These are phyloP conservation scores for Nematostella vectensis DNA, from an alignment of 92 coral and sea anemone species.

Conservation along the genomic window DNA sequence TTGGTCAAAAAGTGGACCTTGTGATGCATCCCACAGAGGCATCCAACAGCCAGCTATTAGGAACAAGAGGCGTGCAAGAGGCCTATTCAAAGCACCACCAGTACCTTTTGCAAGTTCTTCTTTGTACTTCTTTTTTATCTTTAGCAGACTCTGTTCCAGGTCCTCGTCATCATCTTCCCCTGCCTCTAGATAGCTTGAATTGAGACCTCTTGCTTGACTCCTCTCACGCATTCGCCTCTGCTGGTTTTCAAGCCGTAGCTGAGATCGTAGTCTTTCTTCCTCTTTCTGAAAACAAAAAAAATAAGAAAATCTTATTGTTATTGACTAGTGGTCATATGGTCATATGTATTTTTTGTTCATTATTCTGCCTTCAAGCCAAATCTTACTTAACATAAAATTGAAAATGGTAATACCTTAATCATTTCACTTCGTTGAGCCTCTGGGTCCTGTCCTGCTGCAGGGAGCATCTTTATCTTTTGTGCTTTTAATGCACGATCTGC, in stretches of 20 bases:
- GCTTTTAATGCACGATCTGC: slow-evolving; percentile 95
- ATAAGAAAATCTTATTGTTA: neutral
- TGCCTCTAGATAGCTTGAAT: slow-evolving; percentile 78
- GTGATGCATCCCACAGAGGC: too few relatives aligned
- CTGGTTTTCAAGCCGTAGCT: slow-evolving; percentile 89
- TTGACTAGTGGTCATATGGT: neutral
- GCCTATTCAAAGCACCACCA: too few relatives aligned
- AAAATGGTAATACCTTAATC: slow-evolving; percentile 63
- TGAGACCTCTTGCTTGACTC: slow-evolving; percentile 81
- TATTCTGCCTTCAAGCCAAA: too few relatives aligned
- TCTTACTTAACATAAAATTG: too few relatives aligned
- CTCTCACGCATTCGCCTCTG: slow-evolving; percentile 87
- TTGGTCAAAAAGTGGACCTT: too few relatives aligned
- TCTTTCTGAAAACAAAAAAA: slow-evolving; percentile 59
- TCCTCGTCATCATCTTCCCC: slow-evolving; percentile 94
- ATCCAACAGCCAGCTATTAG: too few relatives aligned
- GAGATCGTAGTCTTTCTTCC: slow-evolving; percentile 90
- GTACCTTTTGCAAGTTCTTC: slow-evolving; percentile 85
- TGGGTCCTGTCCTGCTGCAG: slow-evolving; percentile 91
- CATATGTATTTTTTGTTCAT: neutral
- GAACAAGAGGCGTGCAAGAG: too few relatives aligned
- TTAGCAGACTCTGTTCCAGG: slow-evolving; percentile 83
- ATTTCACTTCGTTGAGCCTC: slow-evolving; percentile 88
- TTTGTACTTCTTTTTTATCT: slow-evolving; percentile 86
- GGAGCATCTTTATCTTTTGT: slow-evolving; percentile 77